These are phyloP conservation scores for Halcyon senegalensis DNA, from an alignment of 2,113 vertebrate genomes.

Conservation along the genomic window DNA sequence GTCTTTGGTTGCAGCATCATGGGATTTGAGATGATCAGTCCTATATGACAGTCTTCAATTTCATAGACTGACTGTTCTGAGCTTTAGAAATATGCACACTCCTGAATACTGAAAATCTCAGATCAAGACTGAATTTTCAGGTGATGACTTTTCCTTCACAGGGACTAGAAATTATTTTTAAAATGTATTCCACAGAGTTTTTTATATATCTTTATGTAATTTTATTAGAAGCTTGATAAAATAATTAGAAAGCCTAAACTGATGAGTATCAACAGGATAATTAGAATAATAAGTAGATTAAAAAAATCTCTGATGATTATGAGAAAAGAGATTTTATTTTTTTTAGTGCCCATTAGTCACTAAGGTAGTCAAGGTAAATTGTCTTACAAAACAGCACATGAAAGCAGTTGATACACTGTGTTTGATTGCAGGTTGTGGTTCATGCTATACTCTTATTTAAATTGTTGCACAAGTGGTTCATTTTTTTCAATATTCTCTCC, in stretches of 20 bases:
- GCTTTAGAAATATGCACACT: neutral
- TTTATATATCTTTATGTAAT: neutral
- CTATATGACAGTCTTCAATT: neutral
- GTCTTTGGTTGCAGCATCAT: neutral
- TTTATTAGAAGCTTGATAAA: neutral
- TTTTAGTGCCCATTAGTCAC: neutral
- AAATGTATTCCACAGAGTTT: neutral
- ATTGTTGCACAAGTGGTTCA: neutral
- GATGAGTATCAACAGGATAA: neutral
- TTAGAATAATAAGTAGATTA: neutral
- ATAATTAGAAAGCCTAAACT: neutral
- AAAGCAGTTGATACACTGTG: neutral
- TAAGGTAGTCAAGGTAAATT: neutral
- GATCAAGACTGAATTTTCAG: neutral
- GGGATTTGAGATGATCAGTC: neutral
- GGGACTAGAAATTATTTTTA: neutral
- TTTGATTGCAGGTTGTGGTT: neutral
- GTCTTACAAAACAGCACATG: neutral
- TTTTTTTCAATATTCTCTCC: neutral
- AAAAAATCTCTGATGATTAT: neutral
- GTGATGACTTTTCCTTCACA: neutral
- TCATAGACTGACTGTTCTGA: neutral
- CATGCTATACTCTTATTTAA: neutral
- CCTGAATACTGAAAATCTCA: neutral
- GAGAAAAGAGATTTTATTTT: neutral